phyloP scores from a whole-genome alignment of 2,888 invertebrate genomes.

The Anoplius nigerrimus region DNA sequence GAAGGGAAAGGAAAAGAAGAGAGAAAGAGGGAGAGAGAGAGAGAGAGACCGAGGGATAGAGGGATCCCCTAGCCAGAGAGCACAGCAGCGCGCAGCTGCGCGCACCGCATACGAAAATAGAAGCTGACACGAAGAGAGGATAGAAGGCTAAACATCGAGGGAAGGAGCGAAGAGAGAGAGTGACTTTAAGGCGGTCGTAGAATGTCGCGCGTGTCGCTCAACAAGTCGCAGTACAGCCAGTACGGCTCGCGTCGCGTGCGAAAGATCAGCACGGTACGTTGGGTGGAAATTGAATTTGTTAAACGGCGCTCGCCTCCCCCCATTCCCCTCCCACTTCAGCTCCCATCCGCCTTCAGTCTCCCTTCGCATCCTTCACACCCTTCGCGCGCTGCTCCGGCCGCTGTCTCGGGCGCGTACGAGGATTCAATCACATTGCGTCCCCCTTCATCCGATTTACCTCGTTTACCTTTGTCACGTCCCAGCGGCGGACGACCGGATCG shows the following conservation, averaged over 20 bases:
- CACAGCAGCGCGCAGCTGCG: conserved; percentile 51
- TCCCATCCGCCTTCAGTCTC: too few species aligned
- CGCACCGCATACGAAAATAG: conserved; percentile 50
- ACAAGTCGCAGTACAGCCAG: conserved; percentile 73
- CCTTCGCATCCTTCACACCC: neutral
- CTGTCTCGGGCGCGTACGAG: neutral
- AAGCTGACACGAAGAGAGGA: conserved; percentile 33
- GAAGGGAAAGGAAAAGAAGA: neutral
- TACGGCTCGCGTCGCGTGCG: conserved; percentile 73
- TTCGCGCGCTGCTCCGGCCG: neutral
- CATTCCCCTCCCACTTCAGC: neutral
- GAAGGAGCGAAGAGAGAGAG: conserved; percentile 39
- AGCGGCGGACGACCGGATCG: too few species aligned
- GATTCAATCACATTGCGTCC: neutral
- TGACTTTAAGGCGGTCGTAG: conserved; percentile 56
- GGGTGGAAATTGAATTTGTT: conserved; percentile 21
- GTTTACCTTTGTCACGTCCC: neutral
- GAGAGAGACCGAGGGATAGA: conserved; percentile 37
- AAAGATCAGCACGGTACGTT: conserved; percentile 74
- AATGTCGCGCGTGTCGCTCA: conserved; percentile 74
- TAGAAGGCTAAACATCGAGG: conserved; percentile 7
- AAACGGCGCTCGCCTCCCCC: conserved; percentile 15
- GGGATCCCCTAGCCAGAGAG: conserved; percentile 1
- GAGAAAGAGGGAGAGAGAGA: neutral
- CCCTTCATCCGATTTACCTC: neutral